A percentile compares a stretch with the other conserved stretches of the same genome.
Conservation (phyloP, 2,797 vertebrate species). For the Nyctibius grandis region DNA sequence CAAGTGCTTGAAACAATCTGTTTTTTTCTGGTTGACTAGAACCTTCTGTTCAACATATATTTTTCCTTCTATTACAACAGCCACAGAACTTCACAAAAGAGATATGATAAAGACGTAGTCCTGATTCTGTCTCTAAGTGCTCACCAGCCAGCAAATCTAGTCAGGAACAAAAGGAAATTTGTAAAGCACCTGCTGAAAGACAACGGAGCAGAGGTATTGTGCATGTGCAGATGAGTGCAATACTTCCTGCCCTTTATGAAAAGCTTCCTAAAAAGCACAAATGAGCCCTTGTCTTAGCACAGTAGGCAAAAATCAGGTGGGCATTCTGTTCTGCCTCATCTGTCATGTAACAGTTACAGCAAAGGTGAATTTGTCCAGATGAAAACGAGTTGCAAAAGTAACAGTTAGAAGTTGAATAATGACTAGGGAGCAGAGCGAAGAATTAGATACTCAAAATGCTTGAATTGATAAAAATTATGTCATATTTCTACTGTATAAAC, state of each 20-base stretch:
- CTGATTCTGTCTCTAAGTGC: neutral
- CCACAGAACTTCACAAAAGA: neutral
- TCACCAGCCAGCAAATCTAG: neutral
- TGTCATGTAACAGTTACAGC: neutral
- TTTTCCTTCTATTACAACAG: neutral
- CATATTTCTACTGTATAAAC: neutral
- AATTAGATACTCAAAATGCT: neutral
- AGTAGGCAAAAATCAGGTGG: neutral
- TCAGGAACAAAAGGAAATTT: neutral
- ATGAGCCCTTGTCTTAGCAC: neutral
- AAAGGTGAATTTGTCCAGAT: neutral
- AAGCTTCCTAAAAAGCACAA: neutral
- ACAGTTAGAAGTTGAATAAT: neutral
- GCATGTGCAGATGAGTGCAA: neutral
- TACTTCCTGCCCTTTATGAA: neutral
- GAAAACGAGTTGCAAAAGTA: neutral
- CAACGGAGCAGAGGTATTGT: neutral
- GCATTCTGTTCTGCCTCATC: neutral
- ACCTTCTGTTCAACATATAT: neutral
- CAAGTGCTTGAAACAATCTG: neutral
- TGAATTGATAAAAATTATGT: neutral
- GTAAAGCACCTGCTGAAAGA: neutral
- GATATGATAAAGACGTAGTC: neutral
- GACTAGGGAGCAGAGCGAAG: neutral
- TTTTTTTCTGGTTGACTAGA: neutral